Percentiles rank a stretch among this genome's conserved stretches.
phyloP scores from a whole-genome alignment of 2,113 vertebrate genomes.

The Chitala chitala region DNA sequence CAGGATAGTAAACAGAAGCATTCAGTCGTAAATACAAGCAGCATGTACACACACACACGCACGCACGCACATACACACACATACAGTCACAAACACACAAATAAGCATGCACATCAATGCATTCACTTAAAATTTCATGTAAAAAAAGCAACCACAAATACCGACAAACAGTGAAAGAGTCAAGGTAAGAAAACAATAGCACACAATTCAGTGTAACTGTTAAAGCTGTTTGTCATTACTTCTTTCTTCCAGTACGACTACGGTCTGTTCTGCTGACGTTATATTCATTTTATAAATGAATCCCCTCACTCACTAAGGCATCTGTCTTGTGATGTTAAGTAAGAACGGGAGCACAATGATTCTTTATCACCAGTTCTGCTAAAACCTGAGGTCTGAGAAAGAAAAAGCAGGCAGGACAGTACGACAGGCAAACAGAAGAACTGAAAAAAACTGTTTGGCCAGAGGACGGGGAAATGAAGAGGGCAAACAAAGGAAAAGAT shows the following conservation, averaged over 20 bases:
- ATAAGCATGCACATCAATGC: background rate
- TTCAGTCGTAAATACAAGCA: slow-evolving; percentile 40
- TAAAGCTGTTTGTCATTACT: too few relatives aligned
- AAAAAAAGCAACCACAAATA: background rate
- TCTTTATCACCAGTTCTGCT: slow-evolving; percentile 32
- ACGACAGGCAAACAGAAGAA: slow-evolving; percentile 13
- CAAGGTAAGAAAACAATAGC: too few relatives aligned
- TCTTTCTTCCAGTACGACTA: background rate
- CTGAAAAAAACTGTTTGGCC: background rate
- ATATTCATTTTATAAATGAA: slow-evolving; percentile 26
- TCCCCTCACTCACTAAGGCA: slow-evolving; percentile 28
- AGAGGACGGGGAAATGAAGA: background rate
- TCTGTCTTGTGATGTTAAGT: slow-evolving; percentile 40
- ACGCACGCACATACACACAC: slow-evolving; percentile 32
- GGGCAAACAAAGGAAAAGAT: slow-evolving; percentile 12
- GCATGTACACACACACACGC: background rate
- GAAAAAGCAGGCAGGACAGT: slow-evolving; percentile 33
- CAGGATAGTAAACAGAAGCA: slow-evolving; percentile 47
- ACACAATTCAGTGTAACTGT: too few relatives aligned
- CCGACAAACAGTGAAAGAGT: slow-evolving; percentile 37
- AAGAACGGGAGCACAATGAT: slow-evolving; percentile 24
- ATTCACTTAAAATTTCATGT: slow-evolving; percentile 20
- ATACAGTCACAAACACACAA: slow-evolving; percentile 23
- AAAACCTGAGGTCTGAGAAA: background rate
- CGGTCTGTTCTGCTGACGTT: slow-evolving; percentile 7